A percentile compares a stretch with the other conserved stretches of the same genome.
Evolutionary conservation across 2,113 vertebrate species (phyloP).

Genomic region (Pedetes capensis): DNA sequence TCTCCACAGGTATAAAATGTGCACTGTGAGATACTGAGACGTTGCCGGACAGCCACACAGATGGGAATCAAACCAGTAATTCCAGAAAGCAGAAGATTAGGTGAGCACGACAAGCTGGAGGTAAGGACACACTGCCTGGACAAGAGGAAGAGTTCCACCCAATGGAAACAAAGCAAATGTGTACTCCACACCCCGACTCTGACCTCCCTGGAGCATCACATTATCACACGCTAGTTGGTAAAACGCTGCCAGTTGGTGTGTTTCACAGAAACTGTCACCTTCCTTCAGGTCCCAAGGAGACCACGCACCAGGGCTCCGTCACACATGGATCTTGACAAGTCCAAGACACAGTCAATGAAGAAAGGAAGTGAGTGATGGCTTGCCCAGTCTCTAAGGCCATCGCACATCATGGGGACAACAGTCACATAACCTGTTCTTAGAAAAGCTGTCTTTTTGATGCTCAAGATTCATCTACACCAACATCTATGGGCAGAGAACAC

Average conservation of each 20-base stretch:
- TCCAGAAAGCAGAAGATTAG: not conserved
- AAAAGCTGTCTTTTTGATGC: not conserved
- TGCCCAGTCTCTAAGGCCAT: not conserved
- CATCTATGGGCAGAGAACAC: not conserved
- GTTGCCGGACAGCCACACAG: not conserved
- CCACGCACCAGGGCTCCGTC: not conserved
- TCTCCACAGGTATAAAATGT: not conserved
- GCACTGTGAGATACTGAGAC: not conserved
- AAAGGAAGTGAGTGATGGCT: not conserved
- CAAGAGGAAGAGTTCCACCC: not conserved
- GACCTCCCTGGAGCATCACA: not conserved
- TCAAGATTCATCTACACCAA: not conserved
- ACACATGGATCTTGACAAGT: not conserved
- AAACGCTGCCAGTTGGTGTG: not conserved
- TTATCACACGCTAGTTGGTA: not conserved
- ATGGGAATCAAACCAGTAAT: not conserved
- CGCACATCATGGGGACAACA: not conserved
- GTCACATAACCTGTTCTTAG: not conserved
- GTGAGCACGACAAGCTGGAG: not conserved
- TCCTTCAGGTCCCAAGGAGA: not conserved
- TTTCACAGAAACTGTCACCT: not conserved
- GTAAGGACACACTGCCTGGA: too few relatives aligned
- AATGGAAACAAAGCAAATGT: not conserved
- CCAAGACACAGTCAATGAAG: not conserved
- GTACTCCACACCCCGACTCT: not conserved